Evolutionary conservation across 2,888 invertebrate species (phyloP), one percentile per base, ranked within the genome.

Genomic region (Gerris lacustris): DNA sequence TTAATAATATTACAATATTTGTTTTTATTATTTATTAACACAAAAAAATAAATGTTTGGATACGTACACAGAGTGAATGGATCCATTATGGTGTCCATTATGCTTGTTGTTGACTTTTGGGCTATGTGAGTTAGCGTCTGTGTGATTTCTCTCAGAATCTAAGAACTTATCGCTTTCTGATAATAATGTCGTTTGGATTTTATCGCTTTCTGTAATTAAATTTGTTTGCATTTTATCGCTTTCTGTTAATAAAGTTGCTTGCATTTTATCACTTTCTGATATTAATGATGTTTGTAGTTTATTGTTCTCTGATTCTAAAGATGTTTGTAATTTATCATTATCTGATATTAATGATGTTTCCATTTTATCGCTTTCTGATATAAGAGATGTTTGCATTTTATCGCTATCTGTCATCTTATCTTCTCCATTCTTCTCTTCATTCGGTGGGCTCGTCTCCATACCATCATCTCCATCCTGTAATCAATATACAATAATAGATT

Each of bases 41-140:
- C 4, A 31, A 31, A 31, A 2, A 64, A 17, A 64, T 18, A 17
- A 9, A 64, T 55, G 15, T 45, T 45, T n/a, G n/a, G 17, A 43
- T 63, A 74, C 75, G 74, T 72, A 75, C 75, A 74, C 74, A 73
- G 73, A 72, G 69, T 74, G 73, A 63, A 71, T 70, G 66, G 74
- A 74, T 69, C 75, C 75, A 68, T 75, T 75, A 45, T 74, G 73
- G 69, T 75, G 75, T 63, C 75, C 75, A 72, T 75, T 75, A 63
- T 75, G 75, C 70, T 73, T 74, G 63, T 72, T 73, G 71, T 73
- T 73, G 45, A 71, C 67, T 66, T 72, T 67, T 66, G 63, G 72
- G 63, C 69, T 66, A 44, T 62, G 64, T 62, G 31, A 67, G 64
- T 73, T 74, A 43, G 74, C 75, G 62, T 74, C 73, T 4, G 73